A percentile compares a stretch with the other conserved stretches of the same genome.
phyloP scores from a whole-genome alignment of 1,140 invertebrate genomes.

The Camponotus floridanus region DNA sequence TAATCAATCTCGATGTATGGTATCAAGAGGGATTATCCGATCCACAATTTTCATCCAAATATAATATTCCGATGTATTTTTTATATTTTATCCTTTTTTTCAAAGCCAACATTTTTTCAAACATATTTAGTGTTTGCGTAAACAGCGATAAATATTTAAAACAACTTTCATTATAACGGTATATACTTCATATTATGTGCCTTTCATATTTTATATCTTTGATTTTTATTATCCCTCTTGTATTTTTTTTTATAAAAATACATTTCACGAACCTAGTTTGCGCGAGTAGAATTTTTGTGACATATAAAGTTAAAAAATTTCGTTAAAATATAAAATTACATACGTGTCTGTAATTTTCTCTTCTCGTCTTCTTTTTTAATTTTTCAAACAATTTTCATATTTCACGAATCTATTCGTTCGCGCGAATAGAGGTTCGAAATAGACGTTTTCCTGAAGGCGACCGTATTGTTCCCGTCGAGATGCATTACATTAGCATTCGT shows the following conservation, averaged over 20 bases:
- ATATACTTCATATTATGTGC: too few relatives aligned
- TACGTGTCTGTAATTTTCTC: background rate
- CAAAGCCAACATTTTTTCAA: background rate
- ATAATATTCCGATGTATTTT: background rate
- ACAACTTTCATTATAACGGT: background rate
- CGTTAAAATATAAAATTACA: background rate
- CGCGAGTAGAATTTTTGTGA: background rate
- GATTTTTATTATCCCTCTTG: background rate
- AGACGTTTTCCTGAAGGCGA: background rate
- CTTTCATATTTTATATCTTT: too few relatives aligned
- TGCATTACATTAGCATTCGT: background rate
- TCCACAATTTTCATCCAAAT: background rate
- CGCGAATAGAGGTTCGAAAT: background rate
- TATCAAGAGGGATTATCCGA: background rate
- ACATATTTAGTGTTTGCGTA: background rate
- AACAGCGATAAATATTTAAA: background rate
- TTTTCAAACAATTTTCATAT: background rate
- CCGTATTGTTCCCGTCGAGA: background rate
- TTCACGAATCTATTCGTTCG: background rate
- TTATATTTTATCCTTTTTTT: background rate
- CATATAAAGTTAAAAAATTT: background rate
- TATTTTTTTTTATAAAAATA: background rate
- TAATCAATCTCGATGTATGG: background rate
- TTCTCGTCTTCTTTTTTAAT: background rate
- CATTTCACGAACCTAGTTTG: background rate